These are phyloP conservation scores for Archocentrus centrarchus DNA, from an alignment of 2,113 vertebrate genomes.

Conservation along the genomic window DNA sequence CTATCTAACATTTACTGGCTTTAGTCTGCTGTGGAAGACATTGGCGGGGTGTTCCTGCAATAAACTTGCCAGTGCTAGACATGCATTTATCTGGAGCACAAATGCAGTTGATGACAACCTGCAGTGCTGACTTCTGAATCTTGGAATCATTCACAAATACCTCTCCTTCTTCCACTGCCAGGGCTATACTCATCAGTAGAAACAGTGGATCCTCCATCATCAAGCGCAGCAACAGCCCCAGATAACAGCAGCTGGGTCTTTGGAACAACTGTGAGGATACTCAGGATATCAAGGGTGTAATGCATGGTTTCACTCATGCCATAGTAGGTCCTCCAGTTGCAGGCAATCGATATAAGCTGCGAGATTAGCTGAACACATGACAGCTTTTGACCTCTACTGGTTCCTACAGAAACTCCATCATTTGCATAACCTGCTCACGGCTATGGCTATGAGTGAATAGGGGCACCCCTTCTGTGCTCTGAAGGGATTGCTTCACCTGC, in stretches of 20 bases:
- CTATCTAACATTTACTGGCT: slow-evolving; percentile 74
- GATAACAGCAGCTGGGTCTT: slow-evolving; percentile 95
- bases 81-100: slow-evolving; percentile 96
- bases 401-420: slow-evolving; percentile 98
- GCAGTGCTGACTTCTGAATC: slow-evolving; percentile 94
- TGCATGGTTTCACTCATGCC: slow-evolving; percentile 98
- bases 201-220: slow-evolving; percentile 91
- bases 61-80: slow-evolving; percentile 96
- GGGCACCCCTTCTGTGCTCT: slow-evolving; percentile 96
- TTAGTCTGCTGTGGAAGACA: slow-evolving; percentile 90
- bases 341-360: slow-evolving; percentile 97
- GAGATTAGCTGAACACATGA: slow-evolving; percentile 97
- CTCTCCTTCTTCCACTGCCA: slow-evolving; percentile 80
- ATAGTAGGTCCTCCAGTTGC: slow-evolving; percentile 98
- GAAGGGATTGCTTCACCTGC: slow-evolving; percentile 97
- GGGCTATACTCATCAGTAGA: slow-evolving; percentile 97
- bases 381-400: slow-evolving; percentile 96
- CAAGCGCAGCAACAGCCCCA: slow-evolving; percentile 92
- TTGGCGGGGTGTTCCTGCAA: slow-evolving; percentile 92
- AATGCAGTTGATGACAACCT: slow-evolving; percentile 98
- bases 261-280: slow-evolving; percentile 96
- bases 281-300: slow-evolving; percentile 96
- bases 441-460: slow-evolving; percentile 95
- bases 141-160: slow-evolving; percentile 88
- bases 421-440: slow-evolving; percentile 97